Percentiles rank a stretch among this genome's conserved stretches.
These are phyloP conservation scores for Actinemys pallida DNA, from an alignment of 2,113 vertebrate genomes.

Conservation along the genomic window DNA sequence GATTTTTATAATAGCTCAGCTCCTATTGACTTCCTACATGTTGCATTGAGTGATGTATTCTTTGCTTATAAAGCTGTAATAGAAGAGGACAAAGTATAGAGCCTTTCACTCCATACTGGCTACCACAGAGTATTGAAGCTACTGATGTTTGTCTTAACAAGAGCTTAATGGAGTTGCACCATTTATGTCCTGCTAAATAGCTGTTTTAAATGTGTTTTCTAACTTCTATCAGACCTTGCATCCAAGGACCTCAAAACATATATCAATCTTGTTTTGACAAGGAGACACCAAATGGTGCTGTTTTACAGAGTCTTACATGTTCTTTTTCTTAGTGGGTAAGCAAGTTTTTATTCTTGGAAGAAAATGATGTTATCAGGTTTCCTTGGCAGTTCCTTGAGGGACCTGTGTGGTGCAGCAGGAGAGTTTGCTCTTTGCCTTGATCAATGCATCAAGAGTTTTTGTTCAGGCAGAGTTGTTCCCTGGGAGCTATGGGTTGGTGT, in stretches of 20 bases:
- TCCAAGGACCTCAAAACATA: not conserved
- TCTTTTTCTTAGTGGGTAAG: not conserved
- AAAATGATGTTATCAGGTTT: not conserved
- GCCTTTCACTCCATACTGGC: not conserved
- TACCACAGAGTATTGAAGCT: constrained; percentile 1
- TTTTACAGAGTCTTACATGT: not conserved
- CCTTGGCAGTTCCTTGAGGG: not conserved
- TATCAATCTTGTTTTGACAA: not conserved
- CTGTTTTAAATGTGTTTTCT: not conserved
- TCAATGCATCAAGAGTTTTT: not conserved
- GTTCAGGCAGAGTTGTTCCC: not conserved
- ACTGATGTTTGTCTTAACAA: not conserved
- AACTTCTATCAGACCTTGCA: too few species aligned
- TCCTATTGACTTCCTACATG: not conserved
- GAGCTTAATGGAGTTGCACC: not conserved
- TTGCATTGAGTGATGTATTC: not conserved
- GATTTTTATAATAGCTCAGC: not conserved
- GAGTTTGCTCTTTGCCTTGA: not conserved
- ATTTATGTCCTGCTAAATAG: not conserved
- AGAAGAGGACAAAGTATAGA: not conserved
- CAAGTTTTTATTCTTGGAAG: not conserved
- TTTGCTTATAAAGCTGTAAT: not conserved
- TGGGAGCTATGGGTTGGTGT: not conserved
- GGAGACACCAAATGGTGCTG: not conserved
- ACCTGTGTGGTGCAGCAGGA: not conserved